Evolutionary conservation across 2,888 invertebrate species (phyloP).

Genomic region (Sepiola atlantica): DNA sequence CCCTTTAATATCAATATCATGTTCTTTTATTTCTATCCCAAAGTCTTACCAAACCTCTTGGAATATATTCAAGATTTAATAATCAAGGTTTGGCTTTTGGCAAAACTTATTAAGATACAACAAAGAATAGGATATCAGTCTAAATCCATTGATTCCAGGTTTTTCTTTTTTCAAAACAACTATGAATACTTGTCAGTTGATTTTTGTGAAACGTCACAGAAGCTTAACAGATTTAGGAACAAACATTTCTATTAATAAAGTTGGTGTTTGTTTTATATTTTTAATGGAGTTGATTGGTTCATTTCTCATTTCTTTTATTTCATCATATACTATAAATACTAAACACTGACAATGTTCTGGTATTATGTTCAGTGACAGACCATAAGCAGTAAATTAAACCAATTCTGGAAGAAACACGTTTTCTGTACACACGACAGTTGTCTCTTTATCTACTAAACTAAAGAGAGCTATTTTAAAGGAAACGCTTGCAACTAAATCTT

Average conservation of each 20-base stretch:
- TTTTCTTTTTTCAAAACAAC: neutral
- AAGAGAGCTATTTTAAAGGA: no score
- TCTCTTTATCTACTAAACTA: no score
- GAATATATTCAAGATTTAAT: neutral
- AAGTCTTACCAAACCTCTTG: neutral
- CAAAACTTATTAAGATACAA: neutral
- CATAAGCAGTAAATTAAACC: neutral
- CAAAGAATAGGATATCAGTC: neutral
- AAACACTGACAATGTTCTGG: neutral
- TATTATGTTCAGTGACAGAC: neutral
- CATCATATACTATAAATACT: neutral
- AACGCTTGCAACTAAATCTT: no score
- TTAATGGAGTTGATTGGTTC: neutral
- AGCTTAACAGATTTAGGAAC: neutral
- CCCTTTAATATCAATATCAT: no score
- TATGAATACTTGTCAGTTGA: neutral
- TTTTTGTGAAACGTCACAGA: neutral
- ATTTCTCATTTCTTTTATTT: neutral
- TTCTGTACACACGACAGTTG: neutral
- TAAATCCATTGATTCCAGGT: neutral
- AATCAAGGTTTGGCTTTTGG: neutral
- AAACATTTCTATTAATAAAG: neutral
- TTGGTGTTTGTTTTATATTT: neutral
- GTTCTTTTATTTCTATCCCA: no score
- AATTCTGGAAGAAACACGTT: neutral